A percentile compares a stretch with the other conserved stretches of the same genome.
These are phyloP conservation scores for Thera obeliscata DNA, from an alignment of 2,888 invertebrate species.

Conservation along the genomic window DNA sequence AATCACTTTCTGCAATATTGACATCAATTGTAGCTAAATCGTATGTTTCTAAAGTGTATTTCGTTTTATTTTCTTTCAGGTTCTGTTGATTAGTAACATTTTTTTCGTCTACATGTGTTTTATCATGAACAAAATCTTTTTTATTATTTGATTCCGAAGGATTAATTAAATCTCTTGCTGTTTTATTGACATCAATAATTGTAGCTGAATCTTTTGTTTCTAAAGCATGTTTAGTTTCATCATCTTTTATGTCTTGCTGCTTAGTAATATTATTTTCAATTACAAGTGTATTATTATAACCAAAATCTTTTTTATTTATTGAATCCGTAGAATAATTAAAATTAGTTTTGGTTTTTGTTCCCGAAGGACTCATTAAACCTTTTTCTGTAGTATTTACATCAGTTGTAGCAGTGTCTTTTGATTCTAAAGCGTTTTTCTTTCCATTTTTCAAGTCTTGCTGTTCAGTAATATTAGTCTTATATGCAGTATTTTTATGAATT, in stretches of 20 bases:
- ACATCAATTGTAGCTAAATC: conserved; percentile 5
- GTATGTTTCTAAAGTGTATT: background rate
- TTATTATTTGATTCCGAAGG: background rate
- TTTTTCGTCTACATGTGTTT: background rate
- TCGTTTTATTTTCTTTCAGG: background rate
- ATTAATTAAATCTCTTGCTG: background rate
- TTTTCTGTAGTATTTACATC: background rate
- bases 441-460: background rate
- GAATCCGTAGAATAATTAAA: background rate
- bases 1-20: background rate
- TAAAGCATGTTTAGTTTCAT: background rate
- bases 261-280: conserved; percentile 1
- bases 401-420: conserved; percentile 5
- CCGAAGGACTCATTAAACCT: background rate
- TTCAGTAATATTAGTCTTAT: conserved; percentile 1
- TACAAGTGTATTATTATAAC: conserved; percentile 3
- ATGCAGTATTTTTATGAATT: conserved; percentile 1
- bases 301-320: background rate
- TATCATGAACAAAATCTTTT: background rate
- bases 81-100: background rate
- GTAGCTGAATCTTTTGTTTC: conserved; percentile 1
- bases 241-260: background rate
- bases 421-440: background rate
- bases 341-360: background rate
- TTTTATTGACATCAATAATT: background rate